A percentile compares a stretch with the other conserved stretches of the same genome.
Evolutionary conservation across 2,888 invertebrate species (phyloP).

Genomic region (Trypoxylon attenuatum): DNA sequence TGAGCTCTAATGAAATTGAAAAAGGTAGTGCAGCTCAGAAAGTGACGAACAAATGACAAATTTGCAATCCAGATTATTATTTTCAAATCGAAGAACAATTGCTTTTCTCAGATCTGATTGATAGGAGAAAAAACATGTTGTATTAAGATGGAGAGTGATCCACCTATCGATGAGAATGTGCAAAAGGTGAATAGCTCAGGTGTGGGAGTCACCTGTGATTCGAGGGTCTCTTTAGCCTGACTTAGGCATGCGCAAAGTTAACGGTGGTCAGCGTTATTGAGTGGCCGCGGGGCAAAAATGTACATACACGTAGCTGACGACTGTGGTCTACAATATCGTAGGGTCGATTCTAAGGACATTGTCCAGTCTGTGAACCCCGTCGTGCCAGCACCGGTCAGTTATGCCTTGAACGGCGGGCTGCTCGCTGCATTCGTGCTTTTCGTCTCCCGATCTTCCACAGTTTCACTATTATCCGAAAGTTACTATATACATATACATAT

Average conservation of each 20-base stretch:
- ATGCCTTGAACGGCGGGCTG: constrained; percentile 48
- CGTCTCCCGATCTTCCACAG: background rate
- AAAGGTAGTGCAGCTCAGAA: too few relatives aligned
- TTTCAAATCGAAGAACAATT: too few relatives aligned
- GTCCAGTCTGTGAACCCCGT: constrained; percentile 62
- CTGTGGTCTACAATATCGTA: constrained; percentile 53
- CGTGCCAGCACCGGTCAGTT: constrained; percentile 47
- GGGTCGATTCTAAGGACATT: constrained; percentile 64
- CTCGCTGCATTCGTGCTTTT: background rate
- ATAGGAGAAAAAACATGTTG: too few relatives aligned
- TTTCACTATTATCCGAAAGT: constrained; percentile 12
- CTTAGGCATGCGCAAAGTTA: constrained; percentile 67
- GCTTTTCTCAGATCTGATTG: too few relatives aligned
- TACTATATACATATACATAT: too few relatives aligned
- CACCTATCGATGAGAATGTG: too few relatives aligned
- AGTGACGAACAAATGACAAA: too few relatives aligned
- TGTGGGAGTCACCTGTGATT: constrained; percentile 49
- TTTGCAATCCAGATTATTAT: too few relatives aligned
- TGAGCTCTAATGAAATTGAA: too few relatives aligned
- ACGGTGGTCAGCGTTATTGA: constrained; percentile 71
- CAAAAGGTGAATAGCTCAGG: constrained; percentile 4
- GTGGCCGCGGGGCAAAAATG: constrained; percentile 66
- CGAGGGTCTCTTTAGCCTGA: constrained; percentile 26
- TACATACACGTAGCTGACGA: constrained; percentile 38
- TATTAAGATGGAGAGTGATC: too few relatives aligned